Base-by-base conservation (phyloP, 2,113 vertebrate species). In the Heliornis fulica region DNA sequence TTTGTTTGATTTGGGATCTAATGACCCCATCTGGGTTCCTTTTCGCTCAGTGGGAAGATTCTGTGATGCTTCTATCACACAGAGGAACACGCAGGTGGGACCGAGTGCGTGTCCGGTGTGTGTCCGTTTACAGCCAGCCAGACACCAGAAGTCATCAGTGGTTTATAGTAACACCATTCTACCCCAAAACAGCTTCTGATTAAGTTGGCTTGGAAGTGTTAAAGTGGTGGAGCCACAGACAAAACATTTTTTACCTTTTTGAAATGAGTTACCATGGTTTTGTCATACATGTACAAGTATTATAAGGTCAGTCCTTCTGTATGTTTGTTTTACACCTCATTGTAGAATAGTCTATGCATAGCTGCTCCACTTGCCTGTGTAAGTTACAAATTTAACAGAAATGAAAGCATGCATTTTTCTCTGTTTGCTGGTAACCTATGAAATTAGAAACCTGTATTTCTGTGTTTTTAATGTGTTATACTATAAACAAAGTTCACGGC, bases 321-420 rank as follows among this genome's bases (percentile, higher is more conserved):
- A 48, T 70, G 76, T 97, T 93, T 94, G 79, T 94, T 97, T 97
- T 96, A 83, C 80, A 93, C 63, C 89, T 94, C 84, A 63, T 71
- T 94, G 70, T 94, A 96, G 77, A 80, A 29, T 69, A 90, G 69
- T 71, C 53, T 84, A 86, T 75, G 90, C 85, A 78, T 95, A 93
- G 94, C 78, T 96, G 91, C 97, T 91, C 91, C 80, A 94, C 79
- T 89, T 94, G 71, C 84, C 81, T 94, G 77, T 94, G 74, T 92
- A 94, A 95, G 61, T 87, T 97, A 93, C 69, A 78, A 60, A 70
- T 91, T 89, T 95, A 96, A 93, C 78, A 95, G 78, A 96, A 80
- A 72, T 77, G 69, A 95, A 85, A 96, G 85, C 91, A 96, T 96
- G 94, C 82, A n/a, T 91, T 96, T 97, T 93, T 96, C 92, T 96